These are phyloP conservation scores for Cyclura pinguis DNA, from an alignment of 2,797 vertebrate genomes.

Conservation along the genomic window DNA sequence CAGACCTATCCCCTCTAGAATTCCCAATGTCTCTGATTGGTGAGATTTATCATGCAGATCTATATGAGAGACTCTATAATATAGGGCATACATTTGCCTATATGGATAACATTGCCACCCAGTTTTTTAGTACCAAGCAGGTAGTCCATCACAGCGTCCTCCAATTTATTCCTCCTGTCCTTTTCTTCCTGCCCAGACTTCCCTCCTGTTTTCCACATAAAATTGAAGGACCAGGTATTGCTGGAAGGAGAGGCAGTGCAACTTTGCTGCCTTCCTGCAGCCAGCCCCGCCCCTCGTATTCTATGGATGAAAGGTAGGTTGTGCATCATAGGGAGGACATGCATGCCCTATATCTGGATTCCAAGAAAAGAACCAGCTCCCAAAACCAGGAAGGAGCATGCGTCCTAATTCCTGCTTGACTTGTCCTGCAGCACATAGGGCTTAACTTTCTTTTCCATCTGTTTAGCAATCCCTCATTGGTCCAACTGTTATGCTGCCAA, in stretches of 20 bases:
- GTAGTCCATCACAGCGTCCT: background rate
- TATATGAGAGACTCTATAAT: background rate
- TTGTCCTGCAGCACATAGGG: background rate
- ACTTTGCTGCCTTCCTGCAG: constrained; percentile 95
- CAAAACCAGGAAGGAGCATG: background rate
- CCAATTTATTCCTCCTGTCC: background rate
- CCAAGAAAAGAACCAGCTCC: background rate
- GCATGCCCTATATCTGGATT: no score
- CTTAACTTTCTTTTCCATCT: background rate
- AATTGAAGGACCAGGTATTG: constrained; percentile 95
- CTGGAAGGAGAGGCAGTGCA: constrained; percentile 96
- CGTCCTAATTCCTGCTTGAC: background rate
- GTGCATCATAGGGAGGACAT: background rate
- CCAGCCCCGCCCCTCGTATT: constrained; percentile 92
- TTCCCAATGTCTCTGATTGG: background rate
- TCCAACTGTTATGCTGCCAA: background rate
- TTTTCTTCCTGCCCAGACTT: constrained; percentile 85
- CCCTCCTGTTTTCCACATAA: constrained; percentile 96
- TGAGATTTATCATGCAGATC: background rate
- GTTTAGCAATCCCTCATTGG: background rate
- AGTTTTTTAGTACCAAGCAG: background rate
- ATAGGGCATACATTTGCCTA: background rate
- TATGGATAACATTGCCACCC: background rate
- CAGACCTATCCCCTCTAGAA: background rate
- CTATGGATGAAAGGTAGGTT: constrained; percentile 93